Base-by-base conservation (phyloP, 2,797 vertebrate genomes). In the Setipinna tenuifilis region DNA sequence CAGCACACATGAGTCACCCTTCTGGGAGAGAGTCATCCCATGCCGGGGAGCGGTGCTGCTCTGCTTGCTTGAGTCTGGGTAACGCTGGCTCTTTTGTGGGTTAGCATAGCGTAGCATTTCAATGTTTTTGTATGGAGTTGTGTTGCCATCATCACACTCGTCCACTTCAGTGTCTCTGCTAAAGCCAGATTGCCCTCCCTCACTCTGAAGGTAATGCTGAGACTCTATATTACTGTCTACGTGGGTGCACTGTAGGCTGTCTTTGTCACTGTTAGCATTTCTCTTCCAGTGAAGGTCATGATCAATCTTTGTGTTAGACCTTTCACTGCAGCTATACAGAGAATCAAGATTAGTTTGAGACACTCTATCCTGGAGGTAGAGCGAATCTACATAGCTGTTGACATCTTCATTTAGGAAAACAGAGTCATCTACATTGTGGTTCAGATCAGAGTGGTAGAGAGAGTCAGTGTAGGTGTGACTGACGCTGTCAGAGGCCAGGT, bases 81-180 rank as follows among this genome's bases (percentile, higher is more conserved):
- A 50, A 46, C 50, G 78, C 6, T 84, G 90, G 17, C 82, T 88
- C 19, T 88, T 89, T 31, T 83, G 86, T 44, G 87, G 87, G 57
- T 89, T 85, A 68, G 89, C 83, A 58, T 89, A 90, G 17, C 82
- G 84, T 91, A 94, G 91, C 91, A 95, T 91, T 9, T 96, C 95
- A 2, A 95, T 90, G 88, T 96, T 96, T 89, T 95, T 95, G 84
- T 96, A 96, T 0, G 96, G 95, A 17, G 96, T 96, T 87, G 91
- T 92, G 89, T 94, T 93, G 1, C 88, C 90, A 0, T 91, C 88
- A 17, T 86, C 83, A 44, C 87, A 85, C 25, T 86, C 17, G 68
- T 78, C 86, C 50, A 83, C 82, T 81, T 50, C 86, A 50, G 46
- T 83, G 82, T 59, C 75, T n/a, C 78, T 62, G 62, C 88, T 86